Conservation (phyloP, 2,113 vertebrate species). For the Phyllopteryx taeniolatus region DNA sequence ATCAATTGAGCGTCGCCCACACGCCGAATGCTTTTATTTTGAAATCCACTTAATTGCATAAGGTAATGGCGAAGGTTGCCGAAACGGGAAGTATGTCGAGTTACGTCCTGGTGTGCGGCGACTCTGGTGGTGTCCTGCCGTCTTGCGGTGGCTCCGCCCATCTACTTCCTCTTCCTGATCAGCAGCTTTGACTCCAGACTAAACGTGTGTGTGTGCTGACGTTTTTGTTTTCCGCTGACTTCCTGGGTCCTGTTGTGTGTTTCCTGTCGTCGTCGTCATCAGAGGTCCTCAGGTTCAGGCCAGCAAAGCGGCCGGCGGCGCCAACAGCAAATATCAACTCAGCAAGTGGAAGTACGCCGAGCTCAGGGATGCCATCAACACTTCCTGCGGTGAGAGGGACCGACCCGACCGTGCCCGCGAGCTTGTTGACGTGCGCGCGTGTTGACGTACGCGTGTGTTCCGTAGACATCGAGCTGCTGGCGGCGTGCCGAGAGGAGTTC, state of each 20-base stretch:
- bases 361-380: constrained; percentile 94
- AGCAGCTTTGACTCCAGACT: not conserved
- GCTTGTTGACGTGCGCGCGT: not conserved
- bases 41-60: not conserved
- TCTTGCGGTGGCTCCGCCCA: not conserved
- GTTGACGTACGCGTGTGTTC: not conserved
- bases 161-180: not conserved
- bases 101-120: not conserved
- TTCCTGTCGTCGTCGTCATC: constrained; percentile 50
- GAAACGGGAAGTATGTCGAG: not conserved
- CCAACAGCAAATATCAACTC: constrained; percentile 87
- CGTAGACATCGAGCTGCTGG: constrained; percentile 92
- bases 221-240: constrained; percentile 11
- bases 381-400: constrained; percentile 86
- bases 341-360: constrained; percentile 99
- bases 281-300: constrained; percentile 89
- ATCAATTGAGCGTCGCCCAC: not conserved
- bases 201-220: not conserved
- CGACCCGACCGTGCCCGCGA: too few species aligned
- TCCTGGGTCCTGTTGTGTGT: constrained; percentile 10
- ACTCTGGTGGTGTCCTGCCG: not conserved
- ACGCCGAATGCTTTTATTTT: too few species aligned
- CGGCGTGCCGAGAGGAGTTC: constrained; percentile 96
- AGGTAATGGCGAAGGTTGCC: not conserved
- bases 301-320: constrained; percentile 81